Base-by-base conservation (phyloP, 1,140 invertebrate species). In the Tetraneura akinire region DNA sequence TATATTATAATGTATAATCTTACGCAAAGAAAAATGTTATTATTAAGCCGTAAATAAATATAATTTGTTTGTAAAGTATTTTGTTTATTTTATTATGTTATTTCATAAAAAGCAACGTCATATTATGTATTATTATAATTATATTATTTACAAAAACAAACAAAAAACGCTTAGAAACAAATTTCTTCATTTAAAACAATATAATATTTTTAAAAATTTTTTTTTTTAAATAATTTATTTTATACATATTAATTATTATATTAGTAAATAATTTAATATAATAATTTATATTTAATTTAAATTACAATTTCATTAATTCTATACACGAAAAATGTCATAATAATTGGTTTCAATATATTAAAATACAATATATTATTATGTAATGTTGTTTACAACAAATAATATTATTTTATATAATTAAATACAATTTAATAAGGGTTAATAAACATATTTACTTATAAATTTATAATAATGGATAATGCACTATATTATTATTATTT, bases 301-400 rank as follows among this genome's bases (percentile, higher is more conserved):
- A 16, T 68, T 47, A 66, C 37, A 45, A 42, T 66, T 42, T 13
- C n/a, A 45, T 13, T 10, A 45, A 18, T 29, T 32, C 16, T 32
- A 64, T 32, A 42, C 64, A 66, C 64, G 64, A 66, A 66, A 9
- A 71, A 49, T 71, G 51, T 45, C 16, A 49, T 29, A 37, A 37
- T 37, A 37, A 71, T 29, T 16, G 26, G n/a, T 70, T 70, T 70
- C 21, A 49, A 71, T 71, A 71, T 71, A 51, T 9, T 71, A 71
- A 71, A 71, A 71, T 71, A 71, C 68, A 71, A 32, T 68, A 62
- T 55, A 60, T 29, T 60, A 60, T 29, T 70, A 26, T 51, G 9
- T 71, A 29, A 71, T 51, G 23, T 23, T 71, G 68, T 71, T 45
- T 45, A 71, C 47, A n/a, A 51, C 26, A 9, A 70, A 70, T 70